Evolutionary conservation across 2,797 vertebrate species (phyloP).

Genomic region (Lepidocolaptes lacrymiger): DNA sequence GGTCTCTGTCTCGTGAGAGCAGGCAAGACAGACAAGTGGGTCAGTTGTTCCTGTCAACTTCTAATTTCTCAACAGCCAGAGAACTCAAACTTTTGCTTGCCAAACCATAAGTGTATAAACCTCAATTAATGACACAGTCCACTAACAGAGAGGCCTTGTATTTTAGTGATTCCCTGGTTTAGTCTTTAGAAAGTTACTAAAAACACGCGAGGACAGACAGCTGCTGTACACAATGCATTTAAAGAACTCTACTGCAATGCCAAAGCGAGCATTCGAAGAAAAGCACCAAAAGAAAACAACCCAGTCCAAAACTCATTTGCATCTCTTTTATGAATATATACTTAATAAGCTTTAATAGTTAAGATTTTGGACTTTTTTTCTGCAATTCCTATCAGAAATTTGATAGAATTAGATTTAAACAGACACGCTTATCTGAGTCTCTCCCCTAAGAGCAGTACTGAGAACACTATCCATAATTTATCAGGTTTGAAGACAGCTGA

Average conservation of each 20-base stretch:
- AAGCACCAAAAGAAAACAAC: not conserved
- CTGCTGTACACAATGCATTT: not conserved
- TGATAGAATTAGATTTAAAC: not conserved
- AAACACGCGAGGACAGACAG: conserved; percentile 45
- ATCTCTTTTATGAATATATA: not conserved
- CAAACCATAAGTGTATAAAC: not conserved
- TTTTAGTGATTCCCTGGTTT: conserved; percentile 34
- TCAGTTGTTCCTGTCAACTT: conserved; percentile 40
- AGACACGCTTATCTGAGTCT: not conserved
- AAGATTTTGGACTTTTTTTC: not conserved
- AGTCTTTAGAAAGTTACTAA: conserved; percentile 57
- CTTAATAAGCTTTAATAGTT: not conserved
- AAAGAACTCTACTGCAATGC: not conserved
- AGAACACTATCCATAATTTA: not conserved
- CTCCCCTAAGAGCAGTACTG: not conserved
- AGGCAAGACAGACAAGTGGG: not conserved
- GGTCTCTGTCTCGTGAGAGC: not conserved
- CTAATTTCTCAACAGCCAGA: conserved; percentile 10
- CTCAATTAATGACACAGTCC: not conserved
- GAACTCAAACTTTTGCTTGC: conserved; percentile 14
- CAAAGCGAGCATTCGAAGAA: not conserved
- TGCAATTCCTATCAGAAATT: not conserved
- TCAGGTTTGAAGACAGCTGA: not conserved
- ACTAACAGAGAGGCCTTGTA: conserved; percentile 44
- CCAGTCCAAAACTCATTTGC: not conserved